Evolutionary conservation across 1,140 invertebrate genomes (phyloP).

Genomic region (Metaphire vulgaris): DNA sequence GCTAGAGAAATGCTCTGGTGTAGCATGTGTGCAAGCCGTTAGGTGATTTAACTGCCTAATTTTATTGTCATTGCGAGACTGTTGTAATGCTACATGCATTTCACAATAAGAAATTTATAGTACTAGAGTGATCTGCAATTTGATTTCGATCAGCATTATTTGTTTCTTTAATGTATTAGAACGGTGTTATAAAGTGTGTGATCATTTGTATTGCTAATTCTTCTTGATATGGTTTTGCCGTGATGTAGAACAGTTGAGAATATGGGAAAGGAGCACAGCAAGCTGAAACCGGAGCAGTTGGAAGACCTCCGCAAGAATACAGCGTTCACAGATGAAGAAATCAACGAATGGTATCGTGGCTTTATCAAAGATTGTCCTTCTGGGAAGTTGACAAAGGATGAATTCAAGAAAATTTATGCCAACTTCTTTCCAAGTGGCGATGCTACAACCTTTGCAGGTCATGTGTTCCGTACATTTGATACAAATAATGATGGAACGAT

Average conservation of each 20-base stretch:
- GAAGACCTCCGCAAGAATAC: constrained; percentile 92
- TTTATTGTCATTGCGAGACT: too few relatives aligned
- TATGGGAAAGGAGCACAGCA: constrained; percentile 98
- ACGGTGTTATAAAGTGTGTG: too few relatives aligned
- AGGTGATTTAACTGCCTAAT: too few relatives aligned
- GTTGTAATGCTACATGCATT: too few relatives aligned
- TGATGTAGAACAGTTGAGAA: constrained; percentile 10
- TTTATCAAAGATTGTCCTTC: constrained; percentile 95
- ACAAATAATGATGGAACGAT: constrained; percentile 94
- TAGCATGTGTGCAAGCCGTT: too few relatives aligned
- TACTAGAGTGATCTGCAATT: too few relatives aligned
- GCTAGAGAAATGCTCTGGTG: too few relatives aligned
- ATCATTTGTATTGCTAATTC: too few relatives aligned
- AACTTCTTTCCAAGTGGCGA: constrained; percentile 98
- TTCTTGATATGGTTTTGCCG: too few relatives aligned
- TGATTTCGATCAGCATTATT: too few relatives aligned
- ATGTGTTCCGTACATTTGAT: constrained; percentile 96
- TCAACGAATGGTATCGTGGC: constrained; percentile 98
- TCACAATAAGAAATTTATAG: too few relatives aligned
- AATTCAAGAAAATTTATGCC: constrained; percentile 97
- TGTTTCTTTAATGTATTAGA: too few relatives aligned
- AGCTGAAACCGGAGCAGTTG: constrained; percentile 91
- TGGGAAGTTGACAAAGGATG: constrained; percentile 67
- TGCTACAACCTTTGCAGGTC: constrained; percentile 90
- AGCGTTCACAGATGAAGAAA: constrained; percentile 96